These are phyloP conservation scores for Myotis pilosus DNA, from an alignment of 2,797 vertebrate species.

Conservation along the genomic window DNA sequence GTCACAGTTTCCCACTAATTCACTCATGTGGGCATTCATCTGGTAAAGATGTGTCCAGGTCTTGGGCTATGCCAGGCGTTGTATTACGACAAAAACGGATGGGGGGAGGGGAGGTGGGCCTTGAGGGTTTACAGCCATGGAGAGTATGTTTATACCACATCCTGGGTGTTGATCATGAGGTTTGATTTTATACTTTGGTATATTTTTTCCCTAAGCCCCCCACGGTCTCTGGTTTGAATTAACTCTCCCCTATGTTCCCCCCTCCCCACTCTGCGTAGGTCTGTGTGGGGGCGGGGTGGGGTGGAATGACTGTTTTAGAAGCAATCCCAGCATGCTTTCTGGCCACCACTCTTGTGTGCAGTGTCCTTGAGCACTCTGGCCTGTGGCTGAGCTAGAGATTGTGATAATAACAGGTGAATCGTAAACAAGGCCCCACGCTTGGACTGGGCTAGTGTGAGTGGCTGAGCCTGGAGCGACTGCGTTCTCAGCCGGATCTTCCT, in stretches of 20 bases:
- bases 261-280: neutral
- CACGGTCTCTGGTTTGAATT: neutral
- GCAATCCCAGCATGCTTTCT: neutral
- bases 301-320: neutral
- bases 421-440: neutral
- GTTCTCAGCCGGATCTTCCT: neutral
- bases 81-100: neutral
- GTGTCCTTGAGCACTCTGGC: neutral
- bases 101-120: too few species aligned
- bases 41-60: neutral
- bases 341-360: fast-evolving
- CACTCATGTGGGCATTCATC: neutral
- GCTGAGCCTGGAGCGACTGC: neutral
- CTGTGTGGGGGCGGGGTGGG: neutral
- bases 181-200: neutral
- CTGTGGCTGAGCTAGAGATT: neutral
- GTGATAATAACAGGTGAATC: neutral
- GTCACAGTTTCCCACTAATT: neutral
- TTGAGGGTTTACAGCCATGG: neutral
- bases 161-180: neutral
- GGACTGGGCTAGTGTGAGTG: neutral
- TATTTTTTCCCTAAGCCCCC: neutral
- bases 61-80: neutral
- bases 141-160: neutral
- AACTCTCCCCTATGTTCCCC: neutral